Percentiles rank a stretch among this genome's conserved stretches.
These are phyloP conservation scores for Drosophila cardini DNA, from an alignment of 1,140 invertebrate genomes.

Conservation along the genomic window DNA sequence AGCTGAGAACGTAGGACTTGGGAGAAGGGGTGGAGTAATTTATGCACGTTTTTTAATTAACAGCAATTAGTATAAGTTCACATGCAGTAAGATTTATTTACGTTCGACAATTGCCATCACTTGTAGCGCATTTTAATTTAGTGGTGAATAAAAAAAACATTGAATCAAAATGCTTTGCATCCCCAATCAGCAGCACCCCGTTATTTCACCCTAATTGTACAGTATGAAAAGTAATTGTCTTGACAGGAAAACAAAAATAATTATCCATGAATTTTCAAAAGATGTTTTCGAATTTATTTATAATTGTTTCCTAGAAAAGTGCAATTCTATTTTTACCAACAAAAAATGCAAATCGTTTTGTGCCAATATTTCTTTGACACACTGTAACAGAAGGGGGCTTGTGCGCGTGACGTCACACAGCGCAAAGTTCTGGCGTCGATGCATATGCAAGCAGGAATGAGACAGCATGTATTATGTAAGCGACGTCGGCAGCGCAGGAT, in stretches of 20 bases:
- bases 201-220: conserved; percentile 19
- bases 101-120: conserved; percentile 16
- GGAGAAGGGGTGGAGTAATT: not conserved
- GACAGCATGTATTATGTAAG: conserved; percentile 61
- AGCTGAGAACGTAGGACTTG: too few relatives aligned
- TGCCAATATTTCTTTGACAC: too few relatives aligned
- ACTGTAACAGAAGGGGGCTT: conserved; percentile 16
- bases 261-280: too few relatives aligned
- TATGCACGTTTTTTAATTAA: conserved; percentile 55
- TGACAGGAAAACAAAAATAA: too few relatives aligned
- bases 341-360: too few relatives aligned
- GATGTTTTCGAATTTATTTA: too few relatives aligned
- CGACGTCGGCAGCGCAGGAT: conserved; percentile 45
- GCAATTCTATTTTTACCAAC: too few relatives aligned
- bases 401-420: conserved; percentile 63
- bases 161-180: conserved; percentile 14
- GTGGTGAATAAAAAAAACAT: not conserved
- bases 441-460: not conserved
- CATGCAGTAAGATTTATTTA: not conserved
- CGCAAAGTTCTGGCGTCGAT: conserved; percentile 2
- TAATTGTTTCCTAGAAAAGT: too few relatives aligned
- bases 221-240: too few relatives aligned
- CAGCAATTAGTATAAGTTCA: conserved; percentile 59
- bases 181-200: conserved; percentile 24
- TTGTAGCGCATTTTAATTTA: conserved; percentile 72